Percentiles rank a stretch among this genome's conserved stretches.
Conservation (phyloP, 2,113 vertebrate species). For the Malurus melanocephalus region DNA sequence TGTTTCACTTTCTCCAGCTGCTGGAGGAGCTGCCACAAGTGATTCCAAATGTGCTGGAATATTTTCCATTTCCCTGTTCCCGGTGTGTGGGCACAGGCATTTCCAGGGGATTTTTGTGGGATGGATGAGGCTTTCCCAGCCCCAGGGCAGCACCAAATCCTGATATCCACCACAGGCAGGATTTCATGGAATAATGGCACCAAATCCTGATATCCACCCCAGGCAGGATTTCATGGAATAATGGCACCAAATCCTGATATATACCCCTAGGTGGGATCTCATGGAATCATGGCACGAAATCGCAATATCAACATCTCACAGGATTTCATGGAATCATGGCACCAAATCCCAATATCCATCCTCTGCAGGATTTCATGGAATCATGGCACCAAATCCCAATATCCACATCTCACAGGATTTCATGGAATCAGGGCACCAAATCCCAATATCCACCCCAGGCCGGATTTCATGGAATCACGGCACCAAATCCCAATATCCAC, state of each 20-base stretch:
- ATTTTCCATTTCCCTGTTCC: background rate
- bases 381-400: background rate
- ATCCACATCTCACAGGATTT: no score
- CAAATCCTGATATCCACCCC: no score
- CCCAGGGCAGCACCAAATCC: background rate
- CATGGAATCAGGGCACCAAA: background rate
- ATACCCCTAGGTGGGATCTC: no score
- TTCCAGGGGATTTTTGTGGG: rapidly evolving
- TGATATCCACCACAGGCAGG: background rate
- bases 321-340: no score
- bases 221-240: no score
- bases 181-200: no score
- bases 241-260: no score
- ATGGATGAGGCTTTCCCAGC: background rate
- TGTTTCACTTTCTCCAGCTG: background rate
- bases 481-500: background rate
- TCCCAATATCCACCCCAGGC: background rate
- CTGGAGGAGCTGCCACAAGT: rapidly evolving
- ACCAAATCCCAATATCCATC: background rate
- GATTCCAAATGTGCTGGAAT: rapidly evolving
- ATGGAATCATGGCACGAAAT: no score
- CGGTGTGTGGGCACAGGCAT: rapidly evolving
- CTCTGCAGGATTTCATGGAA: no score
- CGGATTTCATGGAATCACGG: background rate
- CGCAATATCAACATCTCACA: no score